Base-by-base conservation (phyloP, 2,113 vertebrate species). In the Sinocyclocheilus maitianheensis region DNA sequence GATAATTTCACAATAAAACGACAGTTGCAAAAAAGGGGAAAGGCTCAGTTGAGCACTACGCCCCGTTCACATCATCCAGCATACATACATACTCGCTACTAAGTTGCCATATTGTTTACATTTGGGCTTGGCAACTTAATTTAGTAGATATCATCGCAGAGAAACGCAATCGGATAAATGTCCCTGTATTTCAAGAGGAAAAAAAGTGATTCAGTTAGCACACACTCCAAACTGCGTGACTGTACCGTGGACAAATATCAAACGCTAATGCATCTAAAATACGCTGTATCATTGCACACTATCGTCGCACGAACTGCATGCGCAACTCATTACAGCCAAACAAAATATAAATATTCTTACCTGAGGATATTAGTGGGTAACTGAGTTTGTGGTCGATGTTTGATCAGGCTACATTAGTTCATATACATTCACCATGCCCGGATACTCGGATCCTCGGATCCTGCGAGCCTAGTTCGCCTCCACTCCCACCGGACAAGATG, bases 51-150 rank as follows among this genome's bases (percentile, higher is more conserved):
- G 22, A 67, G 79, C 34, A 13, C 78, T 63, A 55, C 26, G 65
- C 81, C 46, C 65, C 46, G 43, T 82, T 26, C 63, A 69, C 63
- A 69, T 53, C 10, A 51, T 3, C 43, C 80, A 51, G 24, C 48
- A 26, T 14, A 3, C 26, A 26, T 26, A 26, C 5, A 53, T 65
- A 65, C 37, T 69, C 24, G 46, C 80, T 82, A 12, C 43, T 37
- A 37, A 71, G 18, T 82, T 82, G 26, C 81, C 46, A 82, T 82
- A 81, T 81, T 81, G 63, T 71, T 53, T 34, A 55, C 81, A 53
- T 69, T 30, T 71, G 18, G 26, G 24, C 4, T 5, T 51, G 24
- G 4, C 0, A 51, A 71, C 26, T 37, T 13, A 53, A 22, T 16
- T 65, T 4, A 5, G 20, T 14, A 37, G 5, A 40, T 34, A 71